Evolutionary conservation across 1,140 invertebrate genomes (phyloP), one percentile per base, ranked within the genome.

Genomic region (Telenomus remus): DNA sequence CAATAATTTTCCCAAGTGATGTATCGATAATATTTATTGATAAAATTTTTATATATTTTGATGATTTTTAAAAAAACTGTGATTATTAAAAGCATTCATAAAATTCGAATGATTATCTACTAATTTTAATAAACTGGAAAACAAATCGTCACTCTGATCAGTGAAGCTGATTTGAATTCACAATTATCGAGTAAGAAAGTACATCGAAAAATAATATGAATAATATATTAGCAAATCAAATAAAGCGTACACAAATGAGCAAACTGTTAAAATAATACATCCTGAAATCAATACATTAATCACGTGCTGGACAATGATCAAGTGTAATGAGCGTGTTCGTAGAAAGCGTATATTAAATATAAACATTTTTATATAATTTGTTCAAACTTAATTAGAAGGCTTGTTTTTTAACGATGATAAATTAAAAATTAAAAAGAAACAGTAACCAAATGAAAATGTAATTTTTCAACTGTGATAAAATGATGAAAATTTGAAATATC

Each of bases 271-370:
- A 63, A 43, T 50, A 66, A 66, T 12, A 47, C 19, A 47, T 51
- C 8, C 6, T 46, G 6, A 64, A 64, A 64, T 51, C 37, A 63
- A 63, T 12, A 63, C 53, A 71, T 63, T 51, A 63, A 70, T 44
- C 60, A 57, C 68, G 68, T 71, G 59, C 66, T 61, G 11, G 34
- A 71, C 54, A 72, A 44, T 53, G 64, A 71, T 57, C 43, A 14
- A 59, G 60, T 64, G 54, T 64, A 27, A 43, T 33, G 54, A 16
- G 46, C 35, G 43, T 72, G 60, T 59, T 53, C 59, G 34, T 64
- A 53, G 44, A 71, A 71, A 64, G 46, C 59, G 37, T 61, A 50
- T 27, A 27, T 27, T 3, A 56, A 50, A 19, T 70, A 60, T 39
- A 35, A 35, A 35, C 10, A 10, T 35, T 35, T 35, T 6, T 6